Percentiles rank a stretch among this genome's conserved stretches.
phyloP scores from a whole-genome alignment of 1,140 invertebrate species.

The Anagrus nilaparvatae region DNA sequence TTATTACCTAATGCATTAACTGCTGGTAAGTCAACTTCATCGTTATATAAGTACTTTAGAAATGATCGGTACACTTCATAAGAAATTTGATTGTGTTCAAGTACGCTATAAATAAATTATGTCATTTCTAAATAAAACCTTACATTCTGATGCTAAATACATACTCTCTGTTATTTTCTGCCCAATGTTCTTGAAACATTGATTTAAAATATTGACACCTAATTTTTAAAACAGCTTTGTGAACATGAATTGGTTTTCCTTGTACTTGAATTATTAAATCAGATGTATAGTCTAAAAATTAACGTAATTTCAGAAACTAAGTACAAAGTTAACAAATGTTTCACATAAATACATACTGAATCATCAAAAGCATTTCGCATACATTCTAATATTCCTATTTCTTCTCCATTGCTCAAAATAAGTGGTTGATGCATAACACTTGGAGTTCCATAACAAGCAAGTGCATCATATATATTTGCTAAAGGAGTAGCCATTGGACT shows the following conservation, averaged over 20 bases:
- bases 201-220: conserved; percentile 56
- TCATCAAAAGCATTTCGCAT: conserved; percentile 52
- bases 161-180: conserved; percentile 53
- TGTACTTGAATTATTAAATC: conserved; percentile 55
- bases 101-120: conserved; percentile 39
- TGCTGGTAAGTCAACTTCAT: conserved; percentile 50
- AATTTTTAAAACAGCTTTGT: conserved; percentile 52
- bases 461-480: conserved; percentile 49
- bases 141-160: no score
- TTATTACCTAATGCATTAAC: conserved; percentile 56
- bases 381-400: conserved; percentile 40
- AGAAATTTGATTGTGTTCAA: conserved; percentile 53
- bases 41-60: conserved; percentile 58
- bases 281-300: conserved; percentile 48
- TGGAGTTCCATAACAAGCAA: conserved; percentile 52
- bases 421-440: conserved; percentile 53
- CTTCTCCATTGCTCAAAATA: conserved; percentile 41
- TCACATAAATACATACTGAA: conserved; percentile 37
- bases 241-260: conserved; percentile 53
- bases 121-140: background rate
- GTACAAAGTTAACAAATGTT: background rate
- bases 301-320: background rate
- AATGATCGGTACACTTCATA: conserved; percentile 56
- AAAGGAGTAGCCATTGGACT: conserved; percentile 48
- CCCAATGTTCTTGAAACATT: conserved; percentile 59